phyloP scores from a whole-genome alignment of 2,797 vertebrate species.

The Eulemur coronatus region DNA sequence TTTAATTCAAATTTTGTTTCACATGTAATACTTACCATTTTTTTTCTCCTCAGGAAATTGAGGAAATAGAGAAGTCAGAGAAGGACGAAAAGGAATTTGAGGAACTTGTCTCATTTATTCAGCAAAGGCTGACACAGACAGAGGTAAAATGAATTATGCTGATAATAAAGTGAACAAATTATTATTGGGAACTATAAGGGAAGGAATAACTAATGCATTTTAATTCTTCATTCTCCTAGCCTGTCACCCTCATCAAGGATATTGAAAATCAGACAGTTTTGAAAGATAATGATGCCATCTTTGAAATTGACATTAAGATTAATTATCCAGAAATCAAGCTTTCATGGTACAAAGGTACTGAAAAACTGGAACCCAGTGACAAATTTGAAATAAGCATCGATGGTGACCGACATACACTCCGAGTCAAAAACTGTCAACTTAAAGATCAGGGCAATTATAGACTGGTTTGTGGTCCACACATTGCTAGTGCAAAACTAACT shows the following conservation, averaged over 20 bases:
- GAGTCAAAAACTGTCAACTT: slow-evolving; percentile 91
- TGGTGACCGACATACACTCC: slow-evolving; percentile 92
- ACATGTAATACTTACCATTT: slow-evolving; percentile 28
- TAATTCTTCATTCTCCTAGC: slow-evolving; percentile 86
- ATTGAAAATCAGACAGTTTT: slow-evolving; percentile 92
- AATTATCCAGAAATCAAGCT: slow-evolving; percentile 99
- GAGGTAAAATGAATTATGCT: slow-evolving; percentile 88
- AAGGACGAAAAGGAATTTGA: slow-evolving; percentile 95
- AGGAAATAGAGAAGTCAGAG: slow-evolving; percentile 91
- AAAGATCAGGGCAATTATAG: slow-evolving; percentile 97
- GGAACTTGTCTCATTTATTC: slow-evolving; percentile 96
- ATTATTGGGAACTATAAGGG: not conserved
- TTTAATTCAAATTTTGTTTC: slow-evolving; percentile 36
- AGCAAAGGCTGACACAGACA: slow-evolving; percentile 95
- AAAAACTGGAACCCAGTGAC: slow-evolving; percentile 92
- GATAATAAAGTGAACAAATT: slow-evolving; percentile 43
- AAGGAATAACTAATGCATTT: slow-evolving; percentile 50
- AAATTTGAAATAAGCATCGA: slow-evolving; percentile 94
- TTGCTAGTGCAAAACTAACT: slow-evolving; percentile 95
- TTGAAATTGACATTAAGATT: slow-evolving; percentile 97
- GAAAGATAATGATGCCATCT: slow-evolving; percentile 90
- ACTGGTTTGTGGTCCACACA: slow-evolving; percentile 97
- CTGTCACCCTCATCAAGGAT: slow-evolving; percentile 94
- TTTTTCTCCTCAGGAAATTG: slow-evolving; percentile 90
- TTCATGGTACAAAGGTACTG: slow-evolving; percentile 99